Evolutionary conservation across 1,140 invertebrate species (phyloP), one percentile per base, ranked within the genome.

Genomic region (Vanessa tameamea): DNA sequence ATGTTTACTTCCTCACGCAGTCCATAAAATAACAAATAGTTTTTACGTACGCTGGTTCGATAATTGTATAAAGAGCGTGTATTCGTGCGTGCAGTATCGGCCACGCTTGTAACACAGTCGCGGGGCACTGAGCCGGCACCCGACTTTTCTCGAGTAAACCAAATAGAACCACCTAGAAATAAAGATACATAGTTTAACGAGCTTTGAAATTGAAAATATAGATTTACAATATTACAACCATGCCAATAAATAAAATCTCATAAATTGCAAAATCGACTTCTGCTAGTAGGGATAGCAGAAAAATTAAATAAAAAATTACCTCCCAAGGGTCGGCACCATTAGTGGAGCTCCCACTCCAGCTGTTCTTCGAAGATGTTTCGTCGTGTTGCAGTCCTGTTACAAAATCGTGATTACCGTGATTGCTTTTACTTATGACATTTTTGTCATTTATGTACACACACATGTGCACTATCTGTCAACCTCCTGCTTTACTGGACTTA

Each of bases 31-130:
- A 69, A 59, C n/a, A 50, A 50, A 14, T 50, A 66, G 43, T 16
- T 14, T 7, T 70, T 47, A 94, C 95, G 95, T 92, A 97, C 96
- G 97, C 97, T n/a, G 98, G 98, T 94, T 99, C 99, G 14, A 99
- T 96, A 72, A 98, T 96, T 63, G 96, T 96, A 86, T 97, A 99
- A 0, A 99, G 93, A 2, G 97, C 96, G 79, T 97, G 98, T 48
- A 99, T 95, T 75, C 99, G 95, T 0, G 96, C 96, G 91, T 97
- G 99, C 6, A 99, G 96, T 76, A 99, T 97, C 0, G 98, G 98
- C 99, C 99, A 99, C 0, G 98, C 97, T 84, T 98, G 97, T 51
- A 95, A 94, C 2, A 97, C 94, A 1, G 98, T 97, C 31, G 96
- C 95, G 0, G 97, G 97, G 89, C 98, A 99, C 8, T 95, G 92